Evolutionary conservation across 2,113 vertebrate genomes (phyloP).

Genomic region (Isurus oxyrinchus): DNA sequence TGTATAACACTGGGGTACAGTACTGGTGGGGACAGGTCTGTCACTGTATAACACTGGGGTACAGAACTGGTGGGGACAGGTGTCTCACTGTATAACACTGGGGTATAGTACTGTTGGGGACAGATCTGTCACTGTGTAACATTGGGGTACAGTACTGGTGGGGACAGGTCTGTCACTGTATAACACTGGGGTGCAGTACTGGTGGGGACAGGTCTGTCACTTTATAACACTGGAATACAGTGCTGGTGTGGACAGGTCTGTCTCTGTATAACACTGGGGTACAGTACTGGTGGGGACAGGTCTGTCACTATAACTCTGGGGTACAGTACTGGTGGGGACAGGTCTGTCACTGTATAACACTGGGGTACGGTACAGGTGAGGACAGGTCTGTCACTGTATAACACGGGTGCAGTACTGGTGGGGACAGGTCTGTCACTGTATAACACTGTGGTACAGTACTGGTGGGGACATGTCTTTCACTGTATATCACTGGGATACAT

Average conservation of each 20-base stretch:
- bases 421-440: neutral
- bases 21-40: neutral
- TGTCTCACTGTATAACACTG: neutral
- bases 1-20: neutral
- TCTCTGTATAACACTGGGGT: neutral
- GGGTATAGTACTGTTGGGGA: neutral
- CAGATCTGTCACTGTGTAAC: neutral
- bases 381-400: neutral
- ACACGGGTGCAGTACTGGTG: neutral
- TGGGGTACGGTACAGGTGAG: neutral
- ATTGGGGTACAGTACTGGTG: neutral
- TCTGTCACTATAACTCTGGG: neutral
- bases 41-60: neutral
- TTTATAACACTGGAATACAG: neutral
- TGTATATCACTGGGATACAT: too few species aligned
- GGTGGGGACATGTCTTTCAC: too few species aligned
- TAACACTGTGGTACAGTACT: neutral
- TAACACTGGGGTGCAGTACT: neutral
- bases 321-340: neutral
- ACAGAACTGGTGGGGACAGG: neutral
- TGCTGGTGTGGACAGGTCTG: neutral
- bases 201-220: neutral
- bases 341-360: neutral
- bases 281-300: neutral
- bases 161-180: neutral